Percentiles rank a stretch among this genome's conserved stretches.
Conservation (phyloP, 2,797 vertebrate species). For the Melanogrammus aeglefinus region DNA sequence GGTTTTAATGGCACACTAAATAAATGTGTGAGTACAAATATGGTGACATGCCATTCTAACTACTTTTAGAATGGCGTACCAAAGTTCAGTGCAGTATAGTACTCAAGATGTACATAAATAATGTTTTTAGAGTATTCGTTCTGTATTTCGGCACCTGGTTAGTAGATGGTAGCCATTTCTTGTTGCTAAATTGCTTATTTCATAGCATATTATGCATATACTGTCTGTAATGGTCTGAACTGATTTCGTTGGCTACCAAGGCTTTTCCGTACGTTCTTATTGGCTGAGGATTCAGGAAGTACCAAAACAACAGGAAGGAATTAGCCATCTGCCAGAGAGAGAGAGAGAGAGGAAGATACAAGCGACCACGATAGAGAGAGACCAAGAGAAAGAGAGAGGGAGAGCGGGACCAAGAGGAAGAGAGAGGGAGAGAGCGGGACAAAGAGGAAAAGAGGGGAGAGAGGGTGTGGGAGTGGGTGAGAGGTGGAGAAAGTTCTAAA, state of each 20-base stretch:
- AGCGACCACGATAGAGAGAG: constrained; percentile 14
- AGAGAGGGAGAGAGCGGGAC: constrained; percentile 1
- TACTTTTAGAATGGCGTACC: too few species aligned
- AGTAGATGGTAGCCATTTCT: too few species aligned
- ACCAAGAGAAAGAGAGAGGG: constrained; percentile 20
- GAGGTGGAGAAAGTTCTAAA: constrained; percentile 27
- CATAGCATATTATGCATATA: too few species aligned
- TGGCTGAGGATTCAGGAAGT: constrained; percentile 59
- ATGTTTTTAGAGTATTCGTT: too few species aligned
- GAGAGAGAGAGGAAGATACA: constrained; percentile 22
- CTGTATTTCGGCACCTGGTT: too few species aligned
- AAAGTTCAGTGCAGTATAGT: too few species aligned
- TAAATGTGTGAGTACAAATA: too few species aligned
- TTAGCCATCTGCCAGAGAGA: constrained; percentile 29
- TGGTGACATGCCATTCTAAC: too few species aligned
- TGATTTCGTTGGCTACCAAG: constrained; percentile 33
- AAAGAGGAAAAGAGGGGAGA: neutral
- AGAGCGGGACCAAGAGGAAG: constrained; percentile 4
- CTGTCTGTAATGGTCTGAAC: too few species aligned
- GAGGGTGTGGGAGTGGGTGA: neutral
- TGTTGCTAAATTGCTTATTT: too few species aligned
- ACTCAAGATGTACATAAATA: too few species aligned
- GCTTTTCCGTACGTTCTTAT: constrained; percentile 43
- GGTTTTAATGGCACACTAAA: neutral
- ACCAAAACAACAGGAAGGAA: constrained; percentile 59